Conservation (phyloP, 1,140 invertebrate species). For the Zaprionus kolodkinae region DNA sequence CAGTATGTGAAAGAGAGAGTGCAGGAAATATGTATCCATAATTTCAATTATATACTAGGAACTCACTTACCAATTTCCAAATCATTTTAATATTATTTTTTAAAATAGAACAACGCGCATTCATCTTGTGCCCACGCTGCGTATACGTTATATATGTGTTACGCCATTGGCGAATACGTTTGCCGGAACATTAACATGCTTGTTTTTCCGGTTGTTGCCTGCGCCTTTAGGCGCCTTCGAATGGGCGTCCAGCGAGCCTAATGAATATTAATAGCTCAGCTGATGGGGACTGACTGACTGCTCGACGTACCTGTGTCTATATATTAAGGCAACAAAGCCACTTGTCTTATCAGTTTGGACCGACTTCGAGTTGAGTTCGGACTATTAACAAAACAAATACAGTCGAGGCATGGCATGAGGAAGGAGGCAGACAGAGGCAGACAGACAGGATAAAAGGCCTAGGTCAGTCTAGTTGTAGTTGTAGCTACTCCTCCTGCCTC, state of each 20-base stretch:
- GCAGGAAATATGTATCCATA: neutral
- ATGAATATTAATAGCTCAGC: conserved; percentile 54
- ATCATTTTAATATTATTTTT: neutral
- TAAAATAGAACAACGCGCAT: neutral
- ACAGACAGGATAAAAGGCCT: conserved; percentile 21
- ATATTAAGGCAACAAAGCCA: conserved; percentile 77
- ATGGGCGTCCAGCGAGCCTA: conserved; percentile 27
- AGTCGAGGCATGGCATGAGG: conserved; percentile 61
- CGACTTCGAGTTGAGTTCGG: conserved; percentile 58
- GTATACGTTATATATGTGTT: neutral
- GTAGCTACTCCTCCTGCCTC: neutral
- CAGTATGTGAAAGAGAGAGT: neutral
- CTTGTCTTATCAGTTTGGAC: conserved; percentile 75
- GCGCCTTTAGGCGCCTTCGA: conserved; percentile 29
- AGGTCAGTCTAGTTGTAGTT: conserved; percentile 36
- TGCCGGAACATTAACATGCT: conserved; percentile 20
- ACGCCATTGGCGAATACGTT: neutral
- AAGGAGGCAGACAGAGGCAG: neutral
- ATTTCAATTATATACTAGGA: too few species aligned
- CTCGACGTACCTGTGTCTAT: conserved; percentile 53
- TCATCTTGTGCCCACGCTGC: neutral
- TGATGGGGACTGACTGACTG: conserved; percentile 39
- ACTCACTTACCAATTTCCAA: neutral
- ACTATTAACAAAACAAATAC: conserved; percentile 83
- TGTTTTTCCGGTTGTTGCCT: conserved; percentile 20